Evolutionary conservation across 2,888 invertebrate genomes (phyloP).

Genomic region (Sceliomorpha sp.): DNA sequence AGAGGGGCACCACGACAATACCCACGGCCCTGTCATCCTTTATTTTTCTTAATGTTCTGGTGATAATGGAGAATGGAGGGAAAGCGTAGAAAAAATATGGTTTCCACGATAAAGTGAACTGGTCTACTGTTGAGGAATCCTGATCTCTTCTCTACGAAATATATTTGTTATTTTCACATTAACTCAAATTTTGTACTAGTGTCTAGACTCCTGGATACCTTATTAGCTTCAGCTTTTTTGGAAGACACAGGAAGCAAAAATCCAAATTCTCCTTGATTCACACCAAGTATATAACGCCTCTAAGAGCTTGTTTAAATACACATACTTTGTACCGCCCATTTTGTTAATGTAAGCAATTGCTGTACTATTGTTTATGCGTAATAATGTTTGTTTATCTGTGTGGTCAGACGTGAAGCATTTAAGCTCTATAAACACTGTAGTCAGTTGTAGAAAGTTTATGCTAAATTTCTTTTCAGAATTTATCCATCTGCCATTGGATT

Average conservation of each 20-base stretch:
- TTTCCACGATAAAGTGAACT: slow-evolving; percentile 42
- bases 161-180: slow-evolving; percentile 6
- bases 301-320: slow-evolving; percentile 6
- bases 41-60: slow-evolving; percentile 63
- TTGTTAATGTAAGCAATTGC: slow-evolving; percentile 27
- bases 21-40: slow-evolving; percentile 62
- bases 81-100: slow-evolving; percentile 58
- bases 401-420: slow-evolving; percentile 6
- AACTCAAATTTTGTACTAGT: slow-evolving; percentile 23
- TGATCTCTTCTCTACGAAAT: slow-evolving; percentile 44
- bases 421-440: slow-evolving; percentile 9
- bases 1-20: slow-evolving; percentile 55
- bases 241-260: too few relatives aligned
- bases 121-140: slow-evolving; percentile 34
- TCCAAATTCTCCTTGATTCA: too few relatives aligned
- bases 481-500: slow-evolving; percentile 12
- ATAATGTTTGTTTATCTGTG: not conserved
- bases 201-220: slow-evolving; percentile 10
- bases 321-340: slow-evolving; percentile 17
- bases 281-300: too few relatives aligned
- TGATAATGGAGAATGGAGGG: slow-evolving; percentile 63
- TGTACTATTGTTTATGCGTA: slow-evolving; percentile 15
- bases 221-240: slow-evolving; percentile 5
- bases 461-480: too few relatives aligned
- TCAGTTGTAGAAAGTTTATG: too few relatives aligned